Percentiles rank a stretch among this genome's conserved stretches.
phyloP scores from a whole-genome alignment of 2,797 vertebrate genomes.

The Neostethus bicornis region DNA sequence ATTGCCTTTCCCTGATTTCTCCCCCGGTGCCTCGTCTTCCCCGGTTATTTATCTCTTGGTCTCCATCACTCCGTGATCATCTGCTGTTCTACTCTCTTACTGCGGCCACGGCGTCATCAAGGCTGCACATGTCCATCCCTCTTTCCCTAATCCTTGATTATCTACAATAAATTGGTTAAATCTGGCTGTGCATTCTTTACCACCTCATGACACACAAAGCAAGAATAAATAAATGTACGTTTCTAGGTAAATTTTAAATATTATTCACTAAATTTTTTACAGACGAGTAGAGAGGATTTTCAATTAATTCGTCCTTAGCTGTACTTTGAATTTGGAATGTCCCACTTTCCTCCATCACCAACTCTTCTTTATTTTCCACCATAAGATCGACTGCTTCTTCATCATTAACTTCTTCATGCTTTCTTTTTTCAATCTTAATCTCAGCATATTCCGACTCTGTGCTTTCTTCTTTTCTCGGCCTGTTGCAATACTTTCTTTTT shows the following conservation, averaged over 20 bases:
- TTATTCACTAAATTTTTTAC: conserved; percentile 22
- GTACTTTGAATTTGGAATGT: background rate
- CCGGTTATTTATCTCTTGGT: too few relatives aligned
- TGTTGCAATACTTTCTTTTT: conserved; percentile 3
- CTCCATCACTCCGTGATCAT: too few relatives aligned
- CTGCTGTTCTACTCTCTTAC: too few relatives aligned
- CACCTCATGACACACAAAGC: too few relatives aligned
- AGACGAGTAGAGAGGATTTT: conserved; percentile 26
- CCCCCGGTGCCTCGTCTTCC: too few relatives aligned
- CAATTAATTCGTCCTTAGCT: conserved; percentile 19
- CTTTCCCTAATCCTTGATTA: too few relatives aligned
- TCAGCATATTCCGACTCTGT: conserved; percentile 37
- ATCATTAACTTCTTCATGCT: background rate
- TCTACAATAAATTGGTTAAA: too few relatives aligned
- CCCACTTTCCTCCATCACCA: conserved; percentile 1
- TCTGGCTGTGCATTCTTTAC: too few relatives aligned
- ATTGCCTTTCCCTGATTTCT: too few relatives aligned
- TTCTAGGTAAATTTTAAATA: background rate
- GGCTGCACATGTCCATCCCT: too few relatives aligned
- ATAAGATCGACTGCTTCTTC: background rate
- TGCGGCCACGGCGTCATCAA: too few relatives aligned
- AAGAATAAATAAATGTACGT: too few relatives aligned
- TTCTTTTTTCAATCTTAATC: conserved; percentile 19
- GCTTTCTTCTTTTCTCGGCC: conserved; percentile 2
- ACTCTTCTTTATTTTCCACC: conserved; percentile 7